Percentiles rank a stretch among this genome's conserved stretches.
Conservation (phyloP, 2,888 invertebrate species). For the Graphium colonna region DNA sequence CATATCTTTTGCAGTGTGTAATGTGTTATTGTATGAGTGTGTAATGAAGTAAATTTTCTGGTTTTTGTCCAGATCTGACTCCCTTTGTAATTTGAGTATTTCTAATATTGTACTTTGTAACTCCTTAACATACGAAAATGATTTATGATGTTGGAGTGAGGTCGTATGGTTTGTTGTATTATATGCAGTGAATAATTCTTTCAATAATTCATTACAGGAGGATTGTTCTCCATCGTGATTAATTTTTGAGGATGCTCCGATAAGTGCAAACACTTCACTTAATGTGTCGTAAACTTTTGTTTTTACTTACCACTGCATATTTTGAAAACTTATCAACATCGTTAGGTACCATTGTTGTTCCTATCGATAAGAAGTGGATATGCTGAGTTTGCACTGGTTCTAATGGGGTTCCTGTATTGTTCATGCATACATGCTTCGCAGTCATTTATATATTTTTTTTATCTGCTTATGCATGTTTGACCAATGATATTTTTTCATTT, state of each 20-base stretch:
- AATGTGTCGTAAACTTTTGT: too few relatives aligned
- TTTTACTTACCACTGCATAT: slow-evolving; percentile 25
- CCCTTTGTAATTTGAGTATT: slow-evolving; percentile 22
- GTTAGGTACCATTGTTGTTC: slow-evolving; percentile 28
- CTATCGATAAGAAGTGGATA: slow-evolving; percentile 24
- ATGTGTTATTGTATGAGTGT: too few relatives aligned
- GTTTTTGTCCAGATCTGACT: too few relatives aligned
- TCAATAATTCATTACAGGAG: slow-evolving; percentile 27
- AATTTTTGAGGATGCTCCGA: too few relatives aligned
- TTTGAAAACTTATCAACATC: slow-evolving; percentile 29
- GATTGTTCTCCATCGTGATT: slow-evolving; percentile 26
- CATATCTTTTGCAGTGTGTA: slow-evolving; percentile 18
- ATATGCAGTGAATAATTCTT: too few relatives aligned
- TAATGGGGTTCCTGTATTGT: slow-evolving; percentile 26
- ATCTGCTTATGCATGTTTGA: too few relatives aligned
- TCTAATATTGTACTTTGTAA: slow-evolving; percentile 26
- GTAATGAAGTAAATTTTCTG: slow-evolving; percentile 15
- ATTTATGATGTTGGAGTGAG: slow-evolving; percentile 26
- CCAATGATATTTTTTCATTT: too few relatives aligned
- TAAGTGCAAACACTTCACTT: too few relatives aligned
- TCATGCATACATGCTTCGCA: too few relatives aligned
- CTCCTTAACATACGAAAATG: slow-evolving; percentile 26
- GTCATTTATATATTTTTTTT: too few relatives aligned
- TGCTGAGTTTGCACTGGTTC: too few relatives aligned
- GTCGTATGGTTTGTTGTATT: too few relatives aligned